Evolutionary conservation across 2,113 vertebrate genomes (phyloP), one percentile per base, ranked within the genome.

Genomic region (Larimichthys polyactis): DNA sequence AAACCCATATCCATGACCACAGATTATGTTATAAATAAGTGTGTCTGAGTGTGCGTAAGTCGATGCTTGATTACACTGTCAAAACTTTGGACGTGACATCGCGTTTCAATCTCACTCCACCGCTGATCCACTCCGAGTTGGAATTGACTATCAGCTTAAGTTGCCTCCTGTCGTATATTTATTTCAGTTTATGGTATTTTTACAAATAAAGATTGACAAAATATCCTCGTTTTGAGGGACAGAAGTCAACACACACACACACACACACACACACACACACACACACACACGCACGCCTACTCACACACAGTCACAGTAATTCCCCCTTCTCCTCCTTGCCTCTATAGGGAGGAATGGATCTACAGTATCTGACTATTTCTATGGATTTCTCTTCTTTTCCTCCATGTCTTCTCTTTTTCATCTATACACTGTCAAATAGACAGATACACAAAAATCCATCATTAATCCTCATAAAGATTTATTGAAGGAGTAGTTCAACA

Each of bases 21-120:
- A 88, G 88, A 92, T 94, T 89, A 91, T 62, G 81, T 74, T 91
- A 85, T 82, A 83, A 87, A 91, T 91, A 91, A 87, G 75, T 54
- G 75, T 29, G 44, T 59, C 48, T 71, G 40, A 79, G 85, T n/a
- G n/a, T 44, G 60, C 48, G 52, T 66, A 32, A 49, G 58, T 83
- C 62, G 1, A 59, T 81, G 78, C 84, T 87, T 93, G 90, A 94
- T 92, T 91, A 68, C 22, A 5, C 90, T 91, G 91, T 92, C 92
- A 86, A 77, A 79, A 84, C 48, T 88, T 75, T 60, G 65, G 79
- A 89, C 1, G 11, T 58, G 80, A 85, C 57, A 48, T 82, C 68
- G 82, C 81, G 20, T 81, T 86, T 89, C 81, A 79, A 77, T 90
- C 75, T 87, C 87, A 66, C 79, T 75, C 65, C 66, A 54, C 54